Evolutionary conservation across 1,140 invertebrate genomes (phyloP).

Genomic region (Adoxophyes honmai): DNA sequence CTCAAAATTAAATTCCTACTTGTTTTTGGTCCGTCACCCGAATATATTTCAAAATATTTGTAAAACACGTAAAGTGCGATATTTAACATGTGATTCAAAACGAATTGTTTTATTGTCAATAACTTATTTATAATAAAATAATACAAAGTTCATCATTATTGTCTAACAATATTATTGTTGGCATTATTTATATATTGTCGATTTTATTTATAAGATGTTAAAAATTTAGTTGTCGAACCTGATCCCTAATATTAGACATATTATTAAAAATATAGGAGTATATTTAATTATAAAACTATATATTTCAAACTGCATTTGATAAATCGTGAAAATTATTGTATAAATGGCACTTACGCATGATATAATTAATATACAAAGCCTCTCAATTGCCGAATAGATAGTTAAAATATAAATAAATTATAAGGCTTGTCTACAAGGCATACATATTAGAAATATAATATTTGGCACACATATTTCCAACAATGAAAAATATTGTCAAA

Average conservation of each 20-base stretch:
- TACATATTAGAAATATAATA: conserved; percentile 18
- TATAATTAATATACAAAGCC: no score
- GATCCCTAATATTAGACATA: no score
- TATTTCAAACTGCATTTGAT: no score
- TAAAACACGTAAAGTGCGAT: conserved; percentile 3
- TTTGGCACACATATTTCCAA: conserved; percentile 20
- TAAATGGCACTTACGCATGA: no score
- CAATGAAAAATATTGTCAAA: conserved; percentile 54
- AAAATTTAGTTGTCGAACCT: neutral
- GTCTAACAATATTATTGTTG: neutral
- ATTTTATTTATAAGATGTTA: neutral
- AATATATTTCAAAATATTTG: conserved; percentile 15
- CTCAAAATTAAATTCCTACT: conserved; percentile 14
- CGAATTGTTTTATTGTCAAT: conserved; percentile 1
- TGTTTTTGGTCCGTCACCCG: conserved; percentile 11
- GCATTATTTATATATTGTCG: conserved; percentile 1
- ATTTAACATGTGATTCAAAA: neutral
- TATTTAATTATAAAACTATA: no score
- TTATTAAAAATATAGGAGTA: no score
- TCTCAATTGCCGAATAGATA: no score
- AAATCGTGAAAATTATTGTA: neutral
- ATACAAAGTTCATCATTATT: conserved; percentile 4
- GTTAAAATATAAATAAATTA: conserved; percentile 4
- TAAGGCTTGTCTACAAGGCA: conserved; percentile 21
- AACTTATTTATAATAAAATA: neutral